Percentiles rank a stretch among this genome's conserved stretches.
These are phyloP conservation scores for Cremastobaeus sp. DNA, from an alignment of 2,888 invertebrate species.

Conservation along the genomic window DNA sequence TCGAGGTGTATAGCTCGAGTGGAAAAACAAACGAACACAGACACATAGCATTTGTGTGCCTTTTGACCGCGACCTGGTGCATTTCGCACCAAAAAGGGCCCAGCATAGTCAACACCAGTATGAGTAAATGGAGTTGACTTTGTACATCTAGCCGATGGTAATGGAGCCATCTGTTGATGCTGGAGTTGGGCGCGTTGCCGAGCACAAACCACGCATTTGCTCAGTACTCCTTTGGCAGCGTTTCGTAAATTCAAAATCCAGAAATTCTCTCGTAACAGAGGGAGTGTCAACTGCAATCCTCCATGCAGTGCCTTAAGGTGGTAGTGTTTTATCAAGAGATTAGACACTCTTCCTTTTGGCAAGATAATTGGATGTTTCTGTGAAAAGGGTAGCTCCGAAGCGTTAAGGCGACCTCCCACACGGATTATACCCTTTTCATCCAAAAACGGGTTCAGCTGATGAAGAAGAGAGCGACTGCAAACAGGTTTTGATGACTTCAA, in stretches of 20 bases:
- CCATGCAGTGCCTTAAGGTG: conserved; percentile 7
- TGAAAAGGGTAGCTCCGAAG: not conserved
- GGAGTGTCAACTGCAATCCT: conserved; percentile 14
- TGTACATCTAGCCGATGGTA: not conserved
- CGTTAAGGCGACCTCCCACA: not conserved
- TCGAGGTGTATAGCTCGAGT: conserved; percentile 1
- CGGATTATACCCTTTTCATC: not conserved
- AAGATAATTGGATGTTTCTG: conserved; percentile 15
- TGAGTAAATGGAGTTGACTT: not conserved
- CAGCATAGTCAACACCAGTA: not conserved
- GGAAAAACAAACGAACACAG: too few species aligned
- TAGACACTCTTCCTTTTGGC: not conserved
- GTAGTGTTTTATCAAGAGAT: not conserved
- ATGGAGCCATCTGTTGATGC: not conserved
- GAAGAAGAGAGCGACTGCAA: not conserved
- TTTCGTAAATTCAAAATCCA: not conserved
- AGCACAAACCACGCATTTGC: not conserved
- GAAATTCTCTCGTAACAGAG: conserved; percentile 9
- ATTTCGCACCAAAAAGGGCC: not conserved
- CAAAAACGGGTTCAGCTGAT: not conserved
- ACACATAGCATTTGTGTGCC: too few species aligned
- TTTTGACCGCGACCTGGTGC: too few species aligned
- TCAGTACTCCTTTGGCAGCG: not conserved
- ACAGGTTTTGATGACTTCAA: not conserved
- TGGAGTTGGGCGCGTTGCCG: not conserved